These are phyloP conservation scores for Meriones psammophilus DNA, from an alignment of 2,797 vertebrate genomes.

Conservation along the genomic window DNA sequence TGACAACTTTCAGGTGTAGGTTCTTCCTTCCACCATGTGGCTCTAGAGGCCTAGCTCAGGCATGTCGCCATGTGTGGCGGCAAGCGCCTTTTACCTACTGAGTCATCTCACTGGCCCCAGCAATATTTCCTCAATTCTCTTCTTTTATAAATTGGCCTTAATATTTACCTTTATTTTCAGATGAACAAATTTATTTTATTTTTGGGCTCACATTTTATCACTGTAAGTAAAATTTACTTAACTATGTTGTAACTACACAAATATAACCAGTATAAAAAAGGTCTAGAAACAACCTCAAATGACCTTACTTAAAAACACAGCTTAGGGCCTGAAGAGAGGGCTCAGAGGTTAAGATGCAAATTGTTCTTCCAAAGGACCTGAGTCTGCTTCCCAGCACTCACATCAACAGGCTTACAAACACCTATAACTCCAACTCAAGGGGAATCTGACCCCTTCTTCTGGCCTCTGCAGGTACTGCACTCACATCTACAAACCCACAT, in stretches of 20 bases:
- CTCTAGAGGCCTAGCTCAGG: neutral
- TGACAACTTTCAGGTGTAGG: neutral
- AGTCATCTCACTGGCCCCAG: neutral
- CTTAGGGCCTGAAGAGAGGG: neutral
- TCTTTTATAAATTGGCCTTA: neutral
- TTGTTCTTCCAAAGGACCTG: neutral
- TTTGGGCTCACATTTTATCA: constrained; percentile 12
- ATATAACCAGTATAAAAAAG: neutral
- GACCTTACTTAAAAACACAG: constrained; percentile 13
- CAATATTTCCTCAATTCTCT: neutral
- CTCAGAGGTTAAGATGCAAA: neutral
- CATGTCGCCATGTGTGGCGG: neutral
- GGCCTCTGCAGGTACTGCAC: neutral
- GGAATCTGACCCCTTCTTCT: neutral
- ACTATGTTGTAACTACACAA: constrained; percentile 2
- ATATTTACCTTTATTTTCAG: constrained; percentile 34
- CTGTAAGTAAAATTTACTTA: constrained; percentile 42
- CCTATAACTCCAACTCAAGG: too few relatives aligned
- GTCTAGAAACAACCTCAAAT: constrained; percentile 7
- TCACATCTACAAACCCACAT: neutral
- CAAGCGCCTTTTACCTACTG: neutral
- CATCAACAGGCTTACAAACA: neutral
- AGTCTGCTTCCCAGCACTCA: neutral
- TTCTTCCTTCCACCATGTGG: neutral
- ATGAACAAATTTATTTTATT: constrained; percentile 34